phyloP scores from a whole-genome alignment of 2,888 invertebrate genomes.

The Mythimna albipuncta region DNA sequence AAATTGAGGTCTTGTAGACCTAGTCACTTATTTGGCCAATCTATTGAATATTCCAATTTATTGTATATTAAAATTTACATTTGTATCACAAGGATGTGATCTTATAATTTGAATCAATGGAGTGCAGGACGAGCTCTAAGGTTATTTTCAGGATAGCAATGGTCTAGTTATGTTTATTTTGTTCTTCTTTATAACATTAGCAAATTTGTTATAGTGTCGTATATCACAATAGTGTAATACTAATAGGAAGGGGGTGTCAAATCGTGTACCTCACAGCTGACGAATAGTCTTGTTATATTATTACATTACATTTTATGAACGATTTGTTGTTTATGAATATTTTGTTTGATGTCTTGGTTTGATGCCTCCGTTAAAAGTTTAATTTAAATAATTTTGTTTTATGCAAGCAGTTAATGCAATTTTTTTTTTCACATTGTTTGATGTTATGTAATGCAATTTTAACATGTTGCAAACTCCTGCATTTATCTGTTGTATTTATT shows the following conservation, averaged over 20 bases:
- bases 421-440: slow-evolving; percentile 90
- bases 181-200: slow-evolving; percentile 88
- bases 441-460: slow-evolving; percentile 91
- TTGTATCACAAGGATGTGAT: slow-evolving; percentile 85
- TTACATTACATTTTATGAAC: slow-evolving; percentile 89
- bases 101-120: slow-evolving; percentile 86
- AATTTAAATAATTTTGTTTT: slow-evolving; percentile 90
- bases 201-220: slow-evolving; percentile 90
- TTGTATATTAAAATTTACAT: slow-evolving; percentile 89
- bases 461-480: slow-evolving; percentile 92
- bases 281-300: slow-evolving; percentile 85
- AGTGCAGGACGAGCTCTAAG: slow-evolving; percentile 89
- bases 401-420: slow-evolving; percentile 91
- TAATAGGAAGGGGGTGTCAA: slow-evolving; percentile 90
- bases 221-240: slow-evolving; percentile 90
- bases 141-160: slow-evolving; percentile 90
- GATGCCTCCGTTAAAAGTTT: slow-evolving; percentile 90
- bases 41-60: slow-evolving; percentile 90
- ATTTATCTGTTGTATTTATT: slow-evolving; percentile 93
- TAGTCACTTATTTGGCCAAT: slow-evolving; percentile 91
- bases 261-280: slow-evolving; percentile 86
- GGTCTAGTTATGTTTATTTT: slow-evolving; percentile 90
- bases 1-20: slow-evolving; percentile 88
- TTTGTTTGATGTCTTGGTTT: slow-evolving; percentile 89
- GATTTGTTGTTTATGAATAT: slow-evolving; percentile 88